phyloP scores from a whole-genome alignment of 2,797 vertebrate species.

The Liasis olivaceus region DNA sequence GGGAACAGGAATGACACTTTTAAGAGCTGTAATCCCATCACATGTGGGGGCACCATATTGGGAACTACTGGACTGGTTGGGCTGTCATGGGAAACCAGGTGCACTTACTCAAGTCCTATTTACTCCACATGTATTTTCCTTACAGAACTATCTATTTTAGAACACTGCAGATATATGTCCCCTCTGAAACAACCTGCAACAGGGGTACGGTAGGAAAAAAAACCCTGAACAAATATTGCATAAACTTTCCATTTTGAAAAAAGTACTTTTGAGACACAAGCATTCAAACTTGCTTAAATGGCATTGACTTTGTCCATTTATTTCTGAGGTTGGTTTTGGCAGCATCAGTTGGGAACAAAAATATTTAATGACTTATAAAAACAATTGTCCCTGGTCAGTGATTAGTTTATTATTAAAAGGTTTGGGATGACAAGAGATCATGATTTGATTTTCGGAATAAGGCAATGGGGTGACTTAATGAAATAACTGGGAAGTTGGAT shows the following conservation, averaged over 20 bases:
- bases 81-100: background rate
- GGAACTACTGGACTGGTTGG: background rate
- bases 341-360: background rate
- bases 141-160: background rate
- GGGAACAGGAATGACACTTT: background rate
- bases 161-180: background rate
- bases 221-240: background rate
- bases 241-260: background rate
- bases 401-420: background rate
- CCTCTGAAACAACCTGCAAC: background rate
- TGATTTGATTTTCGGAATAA: background rate
- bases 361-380: background rate
- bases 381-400: background rate
- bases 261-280: background rate
- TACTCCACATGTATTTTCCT: background rate
- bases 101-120: background rate
- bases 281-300: background rate
- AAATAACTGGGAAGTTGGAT: background rate
- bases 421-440: background rate
- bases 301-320: background rate
- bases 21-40: background rate
- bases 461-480: background rate
- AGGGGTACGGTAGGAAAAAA: background rate
- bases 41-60: background rate
- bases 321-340: background rate